Conservation (phyloP, 2,888 invertebrate genomes). For the Seira musarum region DNA sequence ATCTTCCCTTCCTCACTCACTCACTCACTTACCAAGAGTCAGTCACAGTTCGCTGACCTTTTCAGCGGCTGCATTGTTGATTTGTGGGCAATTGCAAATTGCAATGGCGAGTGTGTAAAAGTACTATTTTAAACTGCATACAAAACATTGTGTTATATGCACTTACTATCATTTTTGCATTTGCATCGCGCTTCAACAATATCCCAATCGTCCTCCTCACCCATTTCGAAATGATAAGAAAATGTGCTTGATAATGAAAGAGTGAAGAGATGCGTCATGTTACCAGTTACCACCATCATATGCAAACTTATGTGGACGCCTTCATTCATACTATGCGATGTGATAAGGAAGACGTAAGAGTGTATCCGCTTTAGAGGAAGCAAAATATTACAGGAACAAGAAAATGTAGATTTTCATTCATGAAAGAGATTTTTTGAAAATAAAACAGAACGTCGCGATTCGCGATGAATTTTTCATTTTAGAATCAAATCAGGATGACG, state of each 20-base stretch:
- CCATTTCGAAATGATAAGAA: neutral
- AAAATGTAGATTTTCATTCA: slow-evolving; percentile 7
- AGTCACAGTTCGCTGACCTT: slow-evolving; percentile 48
- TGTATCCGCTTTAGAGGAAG: neutral
- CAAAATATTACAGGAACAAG: neutral
- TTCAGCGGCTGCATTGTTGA: slow-evolving; percentile 20
- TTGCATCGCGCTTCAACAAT: neutral
- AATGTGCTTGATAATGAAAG: slow-evolving; percentile 1
- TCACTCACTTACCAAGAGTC: neutral
- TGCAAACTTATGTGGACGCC: too few relatives aligned
- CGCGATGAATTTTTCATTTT: neutral
- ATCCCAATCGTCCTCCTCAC: neutral
- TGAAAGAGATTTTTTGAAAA: neutral
- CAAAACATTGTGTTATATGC: neutral
- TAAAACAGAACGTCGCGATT: neutral
- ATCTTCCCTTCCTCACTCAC: neutral
- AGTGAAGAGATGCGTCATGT: slow-evolving; percentile 10
- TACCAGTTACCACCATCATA: neutral
- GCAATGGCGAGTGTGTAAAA: neutral
- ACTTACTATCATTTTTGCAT: neutral
- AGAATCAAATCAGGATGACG: neutral
- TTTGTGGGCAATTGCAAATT: slow-evolving; percentile 7
- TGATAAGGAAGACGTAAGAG: neutral
- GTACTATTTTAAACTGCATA: too few relatives aligned
- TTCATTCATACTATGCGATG: neutral